Conservation (phyloP, 2,888 invertebrate genomes). For the Diplolepis rosae region DNA sequence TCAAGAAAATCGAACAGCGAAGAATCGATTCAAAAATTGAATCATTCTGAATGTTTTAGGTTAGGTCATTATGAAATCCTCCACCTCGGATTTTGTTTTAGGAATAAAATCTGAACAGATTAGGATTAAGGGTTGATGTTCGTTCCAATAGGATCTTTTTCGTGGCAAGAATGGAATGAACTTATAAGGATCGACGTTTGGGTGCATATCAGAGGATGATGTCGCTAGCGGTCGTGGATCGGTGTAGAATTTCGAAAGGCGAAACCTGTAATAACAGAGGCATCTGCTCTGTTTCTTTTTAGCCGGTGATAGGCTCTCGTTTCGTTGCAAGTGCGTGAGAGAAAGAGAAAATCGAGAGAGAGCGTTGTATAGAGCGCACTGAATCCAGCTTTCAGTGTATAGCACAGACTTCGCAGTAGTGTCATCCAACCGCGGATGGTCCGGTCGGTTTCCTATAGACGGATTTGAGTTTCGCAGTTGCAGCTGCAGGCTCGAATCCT, state of each 20-base stretch:
- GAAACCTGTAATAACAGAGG: constrained; percentile 66
- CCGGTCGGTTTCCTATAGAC: constrained; percentile 41
- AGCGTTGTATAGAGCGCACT: background rate
- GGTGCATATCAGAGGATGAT: constrained; percentile 3
- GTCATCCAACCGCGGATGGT: constrained; percentile 46
- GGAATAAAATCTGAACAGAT: no score
- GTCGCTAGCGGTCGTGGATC: constrained; percentile 36
- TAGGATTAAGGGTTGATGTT: no score
- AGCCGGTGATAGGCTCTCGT: constrained; percentile 50
- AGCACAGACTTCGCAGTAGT: constrained; percentile 37
- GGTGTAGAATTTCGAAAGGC: constrained; percentile 64
- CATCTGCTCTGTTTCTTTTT: constrained; percentile 60
- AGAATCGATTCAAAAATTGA: no score
- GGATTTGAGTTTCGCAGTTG: constrained; percentile 58
- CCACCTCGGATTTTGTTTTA: no score
- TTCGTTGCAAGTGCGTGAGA: constrained; percentile 45
- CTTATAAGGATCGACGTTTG: background rate
- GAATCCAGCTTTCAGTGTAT: constrained; percentile 12
- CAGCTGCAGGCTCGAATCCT: constrained; percentile 57
- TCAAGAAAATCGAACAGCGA: no score
- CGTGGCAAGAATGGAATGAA: no score
- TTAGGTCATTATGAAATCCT: no score
- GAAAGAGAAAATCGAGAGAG: constrained; percentile 35
- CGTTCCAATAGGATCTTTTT: no score
- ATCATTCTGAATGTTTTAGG: no score